Evolutionary conservation across 2,888 invertebrate species (phyloP), one percentile per base, ranked within the genome.

Genomic region (Xestia rhomboidea): DNA sequence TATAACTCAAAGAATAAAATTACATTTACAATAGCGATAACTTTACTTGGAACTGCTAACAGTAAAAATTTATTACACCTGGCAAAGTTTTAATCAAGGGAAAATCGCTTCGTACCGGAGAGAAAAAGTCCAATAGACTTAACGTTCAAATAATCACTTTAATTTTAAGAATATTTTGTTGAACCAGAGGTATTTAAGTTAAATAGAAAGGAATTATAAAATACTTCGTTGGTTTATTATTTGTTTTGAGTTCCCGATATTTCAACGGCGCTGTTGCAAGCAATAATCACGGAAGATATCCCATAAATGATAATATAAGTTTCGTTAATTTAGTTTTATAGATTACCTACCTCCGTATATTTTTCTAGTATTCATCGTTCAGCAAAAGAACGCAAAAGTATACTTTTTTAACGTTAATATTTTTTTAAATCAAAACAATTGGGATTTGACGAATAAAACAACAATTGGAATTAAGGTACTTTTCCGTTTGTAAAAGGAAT

Each of bases 21-120:
- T 66, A 63, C 8, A 70, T 79, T 78, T 87, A 41, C 70, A 63
- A 64, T 74, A 60, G 38, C 62, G 2, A 60, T 62, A 44, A 68
- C 57, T 66, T 77, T 24, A n/a, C 83, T 63, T 70, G 62, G 54
- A 79, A 84, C 64, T 64, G 79, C 72, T 67, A 68, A 38, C 76
- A 76, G 78, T 85, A 84, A 83, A 85, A 88, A 87, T 68, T 75
- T 84, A 88, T 87, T 68, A 80, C 76, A 69, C 70, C 76, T 70
- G 81, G 76, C 63, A 63, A 72, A 87, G 73, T 86, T 87, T 88
- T 87, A 88, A 87, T 88, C 84, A 86, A 88, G 81, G 66, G 30
- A 74, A 81, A 66, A 80, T 82, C 66, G 78, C 49, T 73, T 70
- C 49, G 38, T 69, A 51, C 60, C 62, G 10, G 68, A 63, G 70